Evolutionary conservation across 2,888 invertebrate species (phyloP), one percentile per base, ranked within the genome.

Genomic region (Andrena haemorrhoa): DNA sequence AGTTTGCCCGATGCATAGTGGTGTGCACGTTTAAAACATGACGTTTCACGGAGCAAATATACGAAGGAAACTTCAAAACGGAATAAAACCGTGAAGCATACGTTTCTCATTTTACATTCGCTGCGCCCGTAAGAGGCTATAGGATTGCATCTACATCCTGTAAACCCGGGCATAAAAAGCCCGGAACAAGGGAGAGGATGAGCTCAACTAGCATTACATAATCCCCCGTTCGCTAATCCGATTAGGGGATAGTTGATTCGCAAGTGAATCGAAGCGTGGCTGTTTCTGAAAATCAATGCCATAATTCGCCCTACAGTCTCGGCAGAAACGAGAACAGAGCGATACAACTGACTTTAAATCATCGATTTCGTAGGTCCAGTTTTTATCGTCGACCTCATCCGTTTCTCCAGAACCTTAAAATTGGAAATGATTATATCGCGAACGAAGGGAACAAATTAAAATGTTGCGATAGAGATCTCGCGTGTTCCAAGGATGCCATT

Each of bases 241-340:
- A 75, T 80, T 75, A 82, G 47, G 7, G 49, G 16, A 66, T 79
- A 16, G 33, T 64, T 80, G 68, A 80, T 75, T 80, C 56, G 53
- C 23, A 53, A 23, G n/a, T 31, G 29, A 63, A 63, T 47, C 31
- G 33, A 6, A 41, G 23, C 7, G 60, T n/a, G 51, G 41, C 65
- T 64, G n/a, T 60, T 33, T 41, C 29, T 51, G 10, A 56, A 58
- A 23, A 47, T 33, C 33, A 23, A 75, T 51, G 7, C 5, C n/a
- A 10, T 12, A 16, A n/a, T 63, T 23, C 16, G 16, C 41, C 12
- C 41, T 0, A 41, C 12, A 41, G 5, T 41, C 16, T 41, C 16
- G 12, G 41, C 5, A 41, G 4, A 41, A 12, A 41, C 16, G 41
- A 41, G 41, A 41, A 16, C 41, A 16, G 0, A 5, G 5, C 41